Evolutionary conservation across 2,113 vertebrate genomes (phyloP), one percentile per base, ranked within the genome.

Genomic region (Oncorhynchus gorbuscha): DNA sequence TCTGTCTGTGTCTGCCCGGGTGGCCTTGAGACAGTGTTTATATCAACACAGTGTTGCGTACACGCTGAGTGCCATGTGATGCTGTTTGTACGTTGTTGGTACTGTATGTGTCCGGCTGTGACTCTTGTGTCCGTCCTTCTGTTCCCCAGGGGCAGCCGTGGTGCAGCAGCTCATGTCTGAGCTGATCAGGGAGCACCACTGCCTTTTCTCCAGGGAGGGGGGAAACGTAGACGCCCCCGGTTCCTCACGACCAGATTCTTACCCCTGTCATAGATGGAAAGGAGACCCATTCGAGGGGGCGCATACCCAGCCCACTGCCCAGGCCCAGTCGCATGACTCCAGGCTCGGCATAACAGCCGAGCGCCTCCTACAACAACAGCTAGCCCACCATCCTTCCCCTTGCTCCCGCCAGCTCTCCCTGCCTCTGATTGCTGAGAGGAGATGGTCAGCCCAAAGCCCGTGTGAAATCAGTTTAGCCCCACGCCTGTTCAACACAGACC

Each of bases 401-500:
- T 92, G 90, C 82, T 81, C 86, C 39, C 89, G 88, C 20, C 90
- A 92, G 78, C 83, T 92, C 67, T 93, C 91, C 8, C 76, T 93
- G 81, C 92, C 91, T 3, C 88, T 93, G 16, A 90, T 90, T 8
- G 48, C 84, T 0, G 90, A 92, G 64, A 65, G 51, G 14, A 80
- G 66, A 58, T 35, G 16, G 28, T 84, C 74, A 16, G 32, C 58
- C 18, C 79, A 74, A 75, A 85, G 77, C 79, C 68, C 32, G 30
- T 28, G 87, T 85, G n/a, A 79, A 3, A 76, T 59, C 6, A 58
- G 28, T 16, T 24, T 70, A 14, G 35, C 30, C 3, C 55, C 5
- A 77, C 78, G 64, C 67, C 73, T 74, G 72, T 26, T 75, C 0
- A 22, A 76, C 30, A 11, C 71, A 13, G 85, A 88, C 1, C 49